phyloP scores from a whole-genome alignment of 1,140 invertebrate genomes.

The Helicoverpa zea region DNA sequence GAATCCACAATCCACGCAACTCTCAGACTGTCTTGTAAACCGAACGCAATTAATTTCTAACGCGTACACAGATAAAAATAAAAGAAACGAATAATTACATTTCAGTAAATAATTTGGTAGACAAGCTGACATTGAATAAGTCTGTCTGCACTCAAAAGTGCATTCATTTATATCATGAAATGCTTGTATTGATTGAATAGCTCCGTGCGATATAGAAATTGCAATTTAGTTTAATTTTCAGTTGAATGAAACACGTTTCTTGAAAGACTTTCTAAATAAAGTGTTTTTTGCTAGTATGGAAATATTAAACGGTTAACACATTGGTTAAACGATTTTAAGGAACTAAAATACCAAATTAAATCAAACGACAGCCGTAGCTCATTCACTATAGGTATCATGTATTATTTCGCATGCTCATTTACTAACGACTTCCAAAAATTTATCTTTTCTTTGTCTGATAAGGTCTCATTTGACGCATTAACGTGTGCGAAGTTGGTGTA shows the following conservation, averaged over 20 bases:
- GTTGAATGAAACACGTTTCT: conserved; percentile 8
- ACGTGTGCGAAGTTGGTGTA: no score
- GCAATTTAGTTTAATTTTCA: background rate
- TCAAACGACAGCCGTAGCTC: background rate
- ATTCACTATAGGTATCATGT: no score
- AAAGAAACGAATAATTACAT: conserved; percentile 4
- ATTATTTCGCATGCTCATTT: no score
- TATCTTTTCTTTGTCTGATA: no score
- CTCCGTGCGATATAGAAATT: background rate
- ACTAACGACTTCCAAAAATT: no score
- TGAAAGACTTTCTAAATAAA: no score
- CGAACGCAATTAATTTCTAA: conserved; percentile 1
- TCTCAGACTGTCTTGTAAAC: background rate
- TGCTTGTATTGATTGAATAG: background rate
- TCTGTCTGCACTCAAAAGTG: conserved; percentile 1
- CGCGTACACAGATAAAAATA: background rate
- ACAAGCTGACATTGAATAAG: conserved; percentile 12
- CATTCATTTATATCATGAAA: conserved; percentile 5
- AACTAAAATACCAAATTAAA: no score
- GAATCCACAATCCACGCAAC: background rate
- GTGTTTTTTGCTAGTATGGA: no score
- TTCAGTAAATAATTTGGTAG: background rate
- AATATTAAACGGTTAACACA: no score
- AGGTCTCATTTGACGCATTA: no score
- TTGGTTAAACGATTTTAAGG: no score